Evolutionary conservation across 2,113 vertebrate genomes (phyloP), one percentile per base, ranked within the genome.

Genomic region (Excalfactoria chinensis): DNA sequence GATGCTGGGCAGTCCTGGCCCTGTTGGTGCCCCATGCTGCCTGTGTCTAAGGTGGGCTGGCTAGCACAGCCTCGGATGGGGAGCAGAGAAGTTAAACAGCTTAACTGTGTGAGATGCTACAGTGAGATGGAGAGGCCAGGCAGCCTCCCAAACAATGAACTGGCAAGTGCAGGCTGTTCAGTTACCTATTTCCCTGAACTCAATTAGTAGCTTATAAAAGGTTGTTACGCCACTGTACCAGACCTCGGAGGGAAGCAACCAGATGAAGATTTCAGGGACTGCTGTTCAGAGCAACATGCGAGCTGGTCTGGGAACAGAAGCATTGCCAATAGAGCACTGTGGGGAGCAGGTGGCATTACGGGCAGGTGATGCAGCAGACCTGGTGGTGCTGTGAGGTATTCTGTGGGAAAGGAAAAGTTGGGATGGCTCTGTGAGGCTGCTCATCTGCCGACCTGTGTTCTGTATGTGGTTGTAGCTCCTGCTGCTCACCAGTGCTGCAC

Each of bases 141-240:
- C 79, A 32, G 51, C 37, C 37, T 89, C 91, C 67, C 44, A 48
- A 68, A 75, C 89, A 92, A 81, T 62, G 58, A 41, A 30, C 67
- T 35, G 89, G 86, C 83, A 74, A 73, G 73, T 74, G 91, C 86
- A 89, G 53, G 51, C 75, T 72, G 66, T 32, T 64, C 4, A 13
- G 70, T 40, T 37, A 48, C 30, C 56, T 60, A 58, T 22, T 7
- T 1, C 1, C n/a, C 70, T 16, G 35, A 74, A 32, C 30, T 41
- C 91, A 91, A 11, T 86, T 89, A 88, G 22, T 60, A 71, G 53
- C 14, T 67, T 87, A 17, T 51, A 28, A 91, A 84, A 93, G 71
- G 60, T 62, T 48, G 64, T 46, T 73, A 10, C 20, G 60, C 20
- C 75, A 58, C 78, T 55, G 60, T 34, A 41, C 23, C 71, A 71